Evolutionary conservation across 2,888 invertebrate species (phyloP), one percentile per base, ranked within the genome.

Genomic region (Idaea aversata): DNA sequence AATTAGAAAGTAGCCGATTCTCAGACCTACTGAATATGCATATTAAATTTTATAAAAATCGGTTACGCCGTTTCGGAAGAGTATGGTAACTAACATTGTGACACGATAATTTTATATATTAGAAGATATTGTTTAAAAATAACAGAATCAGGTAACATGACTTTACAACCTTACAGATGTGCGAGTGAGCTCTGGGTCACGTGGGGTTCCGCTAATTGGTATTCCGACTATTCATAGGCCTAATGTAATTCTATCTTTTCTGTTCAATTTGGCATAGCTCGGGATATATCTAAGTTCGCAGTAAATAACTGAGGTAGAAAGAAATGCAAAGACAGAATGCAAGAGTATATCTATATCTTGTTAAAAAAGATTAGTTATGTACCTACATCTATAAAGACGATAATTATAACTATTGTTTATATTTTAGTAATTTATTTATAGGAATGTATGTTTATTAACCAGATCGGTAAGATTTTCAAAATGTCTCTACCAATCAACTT

Each of bases 221-320:
- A 25, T 3, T 25, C 47, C 47, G 47, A 13, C 3, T 47, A 10
- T 47, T 1, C 47, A 2, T 47, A 47, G 47, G 70, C 72, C 71
- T 74, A 75, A 74, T 70, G 64, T 64, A 62, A 66, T 67, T 74
- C 67, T 75, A 75, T 85, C 85, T 85, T 59, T 73, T 68, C 65
- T 69, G 67, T 68, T 65, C 57, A 72, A 70, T 78, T 81, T 81
- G 80, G 78, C 80, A 76, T 75, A 70, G 69, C 66, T 68, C 67
- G 68, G 67, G 63, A 71, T 71, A 65, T n/a, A 69, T 65, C 61
- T 61, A 74, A 66, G 67, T 68, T 70, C 64, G 63, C 61, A 62
- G 67, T 61, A 60, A 68, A 65, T 66, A 67, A 74, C 65, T 79
- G 84, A 87, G 85, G 85, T 86, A 86, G 84, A 80, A 78, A 75